A percentile compares a stretch with the other conserved stretches of the same genome.
Evolutionary conservation across 2,797 vertebrate genomes (phyloP).

Genomic region (Calcarius lapponicus): DNA sequence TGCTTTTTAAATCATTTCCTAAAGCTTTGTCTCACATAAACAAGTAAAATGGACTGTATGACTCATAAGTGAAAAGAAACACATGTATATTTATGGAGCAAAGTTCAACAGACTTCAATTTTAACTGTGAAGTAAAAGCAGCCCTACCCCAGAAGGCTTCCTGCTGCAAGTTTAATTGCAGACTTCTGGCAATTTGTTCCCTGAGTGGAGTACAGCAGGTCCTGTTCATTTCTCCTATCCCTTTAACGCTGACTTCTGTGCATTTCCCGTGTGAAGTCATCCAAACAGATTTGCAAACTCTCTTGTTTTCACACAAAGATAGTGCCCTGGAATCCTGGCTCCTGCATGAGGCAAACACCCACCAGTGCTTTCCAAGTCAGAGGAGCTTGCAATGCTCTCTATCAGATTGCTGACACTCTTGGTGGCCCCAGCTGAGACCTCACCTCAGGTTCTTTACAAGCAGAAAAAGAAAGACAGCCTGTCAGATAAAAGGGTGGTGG

Average conservation of each 20-base stretch:
- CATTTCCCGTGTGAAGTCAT: neutral
- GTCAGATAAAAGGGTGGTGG: neutral
- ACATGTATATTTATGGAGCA: neutral
- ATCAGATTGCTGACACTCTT: fast-evolving
- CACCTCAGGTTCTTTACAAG: neutral
- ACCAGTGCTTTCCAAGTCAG: neutral
- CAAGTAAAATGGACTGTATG: neutral
- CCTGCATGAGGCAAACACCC: neutral
- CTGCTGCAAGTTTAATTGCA: neutral
- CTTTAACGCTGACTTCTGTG: neutral
- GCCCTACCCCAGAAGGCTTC: neutral
- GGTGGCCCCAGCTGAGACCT: neutral
- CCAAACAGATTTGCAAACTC: neutral
- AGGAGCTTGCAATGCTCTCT: neutral
- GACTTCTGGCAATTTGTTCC: neutral
- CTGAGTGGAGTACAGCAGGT: neutral
- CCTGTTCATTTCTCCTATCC: neutral
- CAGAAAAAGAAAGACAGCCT: neutral
- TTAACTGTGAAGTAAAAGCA: neutral
- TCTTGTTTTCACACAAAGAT: slow-evolving; percentile 18
- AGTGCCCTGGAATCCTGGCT: neutral
- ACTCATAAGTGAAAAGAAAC: neutral
- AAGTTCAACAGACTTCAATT: neutral
- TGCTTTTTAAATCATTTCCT: neutral
- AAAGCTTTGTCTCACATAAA: neutral